Conservation (phyloP, 2,797 vertebrate genomes). For the Cirrhinus mrigala region DNA sequence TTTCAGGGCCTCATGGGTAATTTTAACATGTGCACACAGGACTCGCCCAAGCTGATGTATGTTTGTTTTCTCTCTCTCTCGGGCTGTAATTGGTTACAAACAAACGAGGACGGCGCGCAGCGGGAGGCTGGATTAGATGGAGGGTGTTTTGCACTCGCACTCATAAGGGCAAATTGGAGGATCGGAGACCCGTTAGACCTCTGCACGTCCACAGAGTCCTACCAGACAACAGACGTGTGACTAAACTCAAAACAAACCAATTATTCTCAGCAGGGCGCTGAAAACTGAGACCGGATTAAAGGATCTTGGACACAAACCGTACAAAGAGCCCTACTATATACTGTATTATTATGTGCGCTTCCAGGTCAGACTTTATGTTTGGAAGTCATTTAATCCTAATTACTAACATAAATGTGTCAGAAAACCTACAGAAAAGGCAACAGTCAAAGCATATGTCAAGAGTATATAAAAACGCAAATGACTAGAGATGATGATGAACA, state of each 20-base stretch:
- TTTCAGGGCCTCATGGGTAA: slow-evolving; percentile 43
- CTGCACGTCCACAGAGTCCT: slow-evolving; percentile 47
- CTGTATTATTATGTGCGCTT: background rate
- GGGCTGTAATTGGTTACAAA: slow-evolving; percentile 51
- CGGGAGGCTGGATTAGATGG: slow-evolving; percentile 46
- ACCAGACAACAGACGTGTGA: slow-evolving; percentile 53
- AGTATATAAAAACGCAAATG: background rate
- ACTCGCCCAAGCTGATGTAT: slow-evolving; percentile 43
- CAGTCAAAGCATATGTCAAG: background rate
- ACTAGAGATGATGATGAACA: too few relatives aligned
- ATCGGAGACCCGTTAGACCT: slow-evolving; percentile 48
- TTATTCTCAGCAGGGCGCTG: slow-evolving; percentile 54
- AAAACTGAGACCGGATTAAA: slow-evolving; percentile 41
- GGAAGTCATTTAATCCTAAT: slow-evolving; percentile 4
- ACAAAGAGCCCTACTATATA: background rate
- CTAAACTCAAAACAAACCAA: slow-evolving; percentile 59
- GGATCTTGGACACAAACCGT: slow-evolving; percentile 20
- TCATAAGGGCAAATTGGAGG: slow-evolving; percentile 51
- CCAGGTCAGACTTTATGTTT: background rate
- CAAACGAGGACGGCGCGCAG: slow-evolving; percentile 45
- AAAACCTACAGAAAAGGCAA: background rate
- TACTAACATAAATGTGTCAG: background rate
- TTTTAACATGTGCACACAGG: slow-evolving; percentile 24
- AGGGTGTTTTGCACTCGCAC: slow-evolving; percentile 41
- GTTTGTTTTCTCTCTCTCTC: slow-evolving; percentile 57